These are phyloP conservation scores for Campoletis sonorensis DNA, from an alignment of 1,140 invertebrate species.

Conservation along the genomic window DNA sequence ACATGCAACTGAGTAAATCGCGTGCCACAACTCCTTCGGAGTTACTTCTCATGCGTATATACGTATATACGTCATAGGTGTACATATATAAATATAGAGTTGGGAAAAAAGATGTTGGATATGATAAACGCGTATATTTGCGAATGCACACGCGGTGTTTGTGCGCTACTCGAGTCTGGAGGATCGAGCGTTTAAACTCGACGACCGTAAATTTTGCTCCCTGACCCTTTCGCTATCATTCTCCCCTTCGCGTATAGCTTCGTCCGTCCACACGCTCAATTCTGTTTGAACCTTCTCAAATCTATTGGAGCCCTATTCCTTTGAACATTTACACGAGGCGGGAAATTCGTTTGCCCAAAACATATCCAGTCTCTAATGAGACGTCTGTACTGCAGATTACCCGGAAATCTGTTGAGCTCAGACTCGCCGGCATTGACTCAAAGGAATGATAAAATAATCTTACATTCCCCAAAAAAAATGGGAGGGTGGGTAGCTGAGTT, in stretches of 20 bases:
- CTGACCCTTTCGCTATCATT: conserved; percentile 15
- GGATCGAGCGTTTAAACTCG: conserved; percentile 22
- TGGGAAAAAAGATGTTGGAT: neutral
- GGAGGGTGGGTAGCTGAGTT: too few relatives aligned
- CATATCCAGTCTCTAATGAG: neutral
- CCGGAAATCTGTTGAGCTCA: too few relatives aligned
- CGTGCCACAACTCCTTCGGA: neutral
- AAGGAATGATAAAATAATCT: too few relatives aligned
- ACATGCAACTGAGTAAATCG: neutral
- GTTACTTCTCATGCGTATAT: neutral
- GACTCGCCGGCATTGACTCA: too few relatives aligned
- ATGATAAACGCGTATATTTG: neutral
- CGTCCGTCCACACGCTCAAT: neutral
- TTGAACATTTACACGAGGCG: neutral
- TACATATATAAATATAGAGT: neutral
- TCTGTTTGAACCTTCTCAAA: neutral
- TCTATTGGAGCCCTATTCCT: neutral
- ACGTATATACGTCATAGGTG: neutral
- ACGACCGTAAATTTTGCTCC: neutral
- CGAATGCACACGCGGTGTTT: neutral
- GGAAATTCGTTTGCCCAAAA: neutral
- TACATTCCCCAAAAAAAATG: too few relatives aligned
- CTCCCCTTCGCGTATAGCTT: neutral
- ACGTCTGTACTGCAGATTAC: too few relatives aligned
- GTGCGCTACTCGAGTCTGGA: conserved; percentile 5